phyloP scores from a whole-genome alignment of 2,888 invertebrate species.

The Osedax frankpressi region DNA sequence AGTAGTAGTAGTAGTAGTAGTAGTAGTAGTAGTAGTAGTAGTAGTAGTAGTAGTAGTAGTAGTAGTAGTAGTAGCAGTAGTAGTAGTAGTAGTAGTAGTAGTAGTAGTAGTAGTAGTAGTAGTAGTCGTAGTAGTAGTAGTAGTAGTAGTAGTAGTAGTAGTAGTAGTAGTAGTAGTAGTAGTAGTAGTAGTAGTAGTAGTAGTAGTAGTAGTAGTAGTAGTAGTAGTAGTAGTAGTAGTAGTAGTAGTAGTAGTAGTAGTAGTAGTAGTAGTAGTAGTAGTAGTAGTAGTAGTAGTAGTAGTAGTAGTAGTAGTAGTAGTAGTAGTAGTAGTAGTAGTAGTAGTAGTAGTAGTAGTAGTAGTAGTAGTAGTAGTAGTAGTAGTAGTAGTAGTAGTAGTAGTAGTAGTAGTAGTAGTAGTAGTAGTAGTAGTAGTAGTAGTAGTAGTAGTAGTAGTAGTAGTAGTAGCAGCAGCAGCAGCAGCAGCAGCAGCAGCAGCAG shows the following conservation, averaged over 20 bases:
- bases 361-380: background rate
- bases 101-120: conserved; percentile 1
- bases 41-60: conserved; percentile 23
- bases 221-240: background rate
- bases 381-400: background rate
- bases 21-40: conserved; percentile 23
- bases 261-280: background rate
- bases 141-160: background rate
- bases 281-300: background rate
- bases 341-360: background rate
- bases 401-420: background rate
- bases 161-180: background rate
- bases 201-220: background rate
- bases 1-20: conserved; percentile 24
- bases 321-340: background rate
- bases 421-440: background rate
- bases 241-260: background rate
- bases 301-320: background rate
- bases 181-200: background rate
- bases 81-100: conserved; percentile 23
- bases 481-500: background rate
- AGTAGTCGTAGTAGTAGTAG: background rate
- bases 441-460: background rate
- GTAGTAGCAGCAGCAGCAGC: background rate
- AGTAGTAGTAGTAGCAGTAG: conserved; percentile 23